Percentiles rank a stretch among this genome's conserved stretches.
Conservation (phyloP, 2,797 vertebrate genomes). For the Trematomus bernacchii region DNA sequence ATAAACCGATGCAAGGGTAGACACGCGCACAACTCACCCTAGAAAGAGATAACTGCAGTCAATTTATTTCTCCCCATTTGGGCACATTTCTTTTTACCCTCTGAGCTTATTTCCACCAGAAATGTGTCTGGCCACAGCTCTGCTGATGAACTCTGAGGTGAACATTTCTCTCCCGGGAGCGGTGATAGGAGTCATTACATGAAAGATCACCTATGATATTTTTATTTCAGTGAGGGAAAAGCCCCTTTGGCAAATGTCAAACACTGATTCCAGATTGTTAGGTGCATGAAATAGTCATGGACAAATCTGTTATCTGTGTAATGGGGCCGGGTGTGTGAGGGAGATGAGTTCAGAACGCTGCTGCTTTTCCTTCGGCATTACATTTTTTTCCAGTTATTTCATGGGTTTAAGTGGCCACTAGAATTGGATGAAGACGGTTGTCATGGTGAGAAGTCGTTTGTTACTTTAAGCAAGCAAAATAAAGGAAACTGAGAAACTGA, state of each 20-base stretch:
- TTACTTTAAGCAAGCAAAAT: slow-evolving; percentile 6
- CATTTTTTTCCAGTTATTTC: slow-evolving; percentile 16
- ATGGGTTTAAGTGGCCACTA: slow-evolving; percentile 7
- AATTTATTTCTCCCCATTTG: neutral
- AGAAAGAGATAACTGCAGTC: neutral
- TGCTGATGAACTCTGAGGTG: slow-evolving; percentile 32
- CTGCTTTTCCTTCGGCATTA: slow-evolving; percentile 23
- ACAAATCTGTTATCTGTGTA: slow-evolving; percentile 32
- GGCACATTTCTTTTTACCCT: neutral
- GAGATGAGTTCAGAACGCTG: neutral
- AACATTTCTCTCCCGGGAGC: slow-evolving; percentile 40
- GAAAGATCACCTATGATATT: slow-evolving; percentile 48
- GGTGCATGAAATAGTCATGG: slow-evolving; percentile 28
- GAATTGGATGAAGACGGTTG: slow-evolving; percentile 16
- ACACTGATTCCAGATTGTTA: slow-evolving; percentile 50
- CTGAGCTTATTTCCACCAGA: slow-evolving; percentile 40
- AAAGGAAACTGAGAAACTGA: neutral
- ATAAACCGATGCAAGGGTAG: slow-evolving; percentile 6
- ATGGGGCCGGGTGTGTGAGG: neutral
- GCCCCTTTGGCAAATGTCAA: slow-evolving; percentile 52
- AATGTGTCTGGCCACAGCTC: slow-evolving; percentile 29
- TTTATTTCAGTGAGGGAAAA: slow-evolving; percentile 44
- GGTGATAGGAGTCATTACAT: slow-evolving; percentile 48
- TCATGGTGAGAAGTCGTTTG: slow-evolving; percentile 10
- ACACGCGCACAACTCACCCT: neutral